A percentile compares a stretch with the other conserved stretches of the same genome.
phyloP scores from a whole-genome alignment of 2,888 invertebrate species.

The Pteria penguin region DNA sequence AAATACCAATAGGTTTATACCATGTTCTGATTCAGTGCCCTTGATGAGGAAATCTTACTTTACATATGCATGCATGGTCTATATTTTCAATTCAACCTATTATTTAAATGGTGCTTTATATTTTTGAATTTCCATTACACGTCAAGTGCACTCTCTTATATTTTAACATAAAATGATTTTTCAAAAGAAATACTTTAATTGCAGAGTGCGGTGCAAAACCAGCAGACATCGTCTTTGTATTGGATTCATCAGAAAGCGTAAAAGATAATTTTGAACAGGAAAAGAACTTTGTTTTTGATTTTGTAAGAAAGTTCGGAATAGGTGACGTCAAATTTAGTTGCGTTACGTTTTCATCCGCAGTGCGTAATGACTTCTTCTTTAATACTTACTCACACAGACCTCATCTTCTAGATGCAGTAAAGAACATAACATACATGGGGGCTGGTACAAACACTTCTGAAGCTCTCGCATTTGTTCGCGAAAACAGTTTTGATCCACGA shows the following conservation, averaged over 20 bases:
- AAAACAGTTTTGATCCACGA: slow-evolving; percentile 7
- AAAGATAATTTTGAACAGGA: slow-evolving; percentile 23
- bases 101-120: too few species aligned
- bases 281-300: slow-evolving; percentile 25
- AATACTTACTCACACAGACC: slow-evolving; percentile 12
- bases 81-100: too few species aligned
- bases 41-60: too few species aligned
- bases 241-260: slow-evolving; percentile 29
- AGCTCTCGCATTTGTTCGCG: slow-evolving; percentile 3
- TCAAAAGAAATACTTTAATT: background rate
- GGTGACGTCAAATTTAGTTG: slow-evolving; percentile 24
- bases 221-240: slow-evolving; percentile 27
- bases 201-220: slow-evolving; percentile 25
- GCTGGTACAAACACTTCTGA: slow-evolving; percentile 18
- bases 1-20: too few species aligned
- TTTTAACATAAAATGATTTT: too few species aligned
- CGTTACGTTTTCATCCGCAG: background rate
- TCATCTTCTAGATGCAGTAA: slow-evolving; percentile 4
- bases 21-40: too few species aligned
- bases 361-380: slow-evolving; percentile 15
- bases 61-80: too few species aligned
- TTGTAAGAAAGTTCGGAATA: slow-evolving; percentile 24
- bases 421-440: slow-evolving; percentile 13
- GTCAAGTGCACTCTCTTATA: too few species aligned
- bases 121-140: too few species aligned